Evolutionary conservation across 2,888 invertebrate genomes (phyloP).

Genomic region (Leucophora obtusa): DNA sequence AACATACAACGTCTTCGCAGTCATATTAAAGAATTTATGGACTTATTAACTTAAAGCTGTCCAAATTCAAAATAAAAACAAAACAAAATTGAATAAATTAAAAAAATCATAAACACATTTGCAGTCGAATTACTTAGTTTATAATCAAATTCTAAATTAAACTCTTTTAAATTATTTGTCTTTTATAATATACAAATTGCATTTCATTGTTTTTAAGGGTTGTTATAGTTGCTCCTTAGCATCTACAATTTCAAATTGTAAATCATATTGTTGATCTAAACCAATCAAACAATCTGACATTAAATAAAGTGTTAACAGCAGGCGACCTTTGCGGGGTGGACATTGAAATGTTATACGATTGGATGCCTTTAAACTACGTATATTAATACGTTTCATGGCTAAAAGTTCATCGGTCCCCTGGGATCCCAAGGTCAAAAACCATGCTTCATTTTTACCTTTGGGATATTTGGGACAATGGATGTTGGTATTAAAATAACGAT

Average conservation of each 20-base stretch:
- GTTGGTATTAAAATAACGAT: slow-evolving; percentile 78
- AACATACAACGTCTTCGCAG: background rate
- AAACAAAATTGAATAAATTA: background rate
- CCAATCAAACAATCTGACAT: slow-evolving; percentile 96
- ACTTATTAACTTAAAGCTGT: too few species aligned
- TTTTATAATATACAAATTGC: too few species aligned
- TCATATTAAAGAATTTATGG: background rate
- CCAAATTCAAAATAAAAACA: background rate
- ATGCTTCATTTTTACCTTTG: slow-evolving; percentile 96
- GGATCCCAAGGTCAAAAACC: slow-evolving; percentile 93
- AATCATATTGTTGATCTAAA: slow-evolving; percentile 91
- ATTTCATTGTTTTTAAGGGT: too few species aligned
- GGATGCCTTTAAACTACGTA: slow-evolving; percentile 79
- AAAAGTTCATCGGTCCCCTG: slow-evolving; percentile 85
- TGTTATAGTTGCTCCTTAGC: slow-evolving; percentile 51
- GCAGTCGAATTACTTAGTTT: too few species aligned
- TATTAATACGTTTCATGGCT: slow-evolving; percentile 87
- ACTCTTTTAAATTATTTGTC: too few species aligned
- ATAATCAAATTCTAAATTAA: too few species aligned
- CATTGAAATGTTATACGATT: slow-evolving; percentile 83
- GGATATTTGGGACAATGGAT: slow-evolving; percentile 92
- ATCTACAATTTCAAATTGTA: slow-evolving; percentile 80
- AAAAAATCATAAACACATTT: background rate
- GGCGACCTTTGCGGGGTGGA: slow-evolving; percentile 84
- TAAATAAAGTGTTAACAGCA: slow-evolving; percentile 88